phyloP scores from a whole-genome alignment of 2,888 invertebrate genomes.

The Drosophila kambysellisi region DNA sequence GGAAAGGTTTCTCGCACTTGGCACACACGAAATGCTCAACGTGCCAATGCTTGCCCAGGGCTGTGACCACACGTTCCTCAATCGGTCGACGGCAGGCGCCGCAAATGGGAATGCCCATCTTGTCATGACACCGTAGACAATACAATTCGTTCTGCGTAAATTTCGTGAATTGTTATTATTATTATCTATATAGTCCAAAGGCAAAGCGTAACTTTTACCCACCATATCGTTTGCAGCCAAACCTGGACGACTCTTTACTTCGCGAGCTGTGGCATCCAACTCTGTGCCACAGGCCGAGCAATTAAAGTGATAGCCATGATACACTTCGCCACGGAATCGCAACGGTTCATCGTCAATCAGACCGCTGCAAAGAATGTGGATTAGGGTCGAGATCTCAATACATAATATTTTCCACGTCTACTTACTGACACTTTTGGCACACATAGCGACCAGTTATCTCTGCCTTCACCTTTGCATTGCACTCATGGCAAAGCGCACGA shows the following conservation, averaged over 20 bases:
- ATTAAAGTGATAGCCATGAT: conserved; percentile 99
- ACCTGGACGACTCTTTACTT: conserved; percentile 96
- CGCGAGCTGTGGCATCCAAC: conserved; percentile 97
- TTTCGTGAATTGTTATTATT: background rate
- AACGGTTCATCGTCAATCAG: conserved; percentile 96
- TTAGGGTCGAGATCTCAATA: background rate
- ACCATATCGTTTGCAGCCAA: conserved; percentile 96
- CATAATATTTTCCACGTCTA: conserved; percentile 59
- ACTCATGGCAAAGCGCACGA: conserved; percentile 96
- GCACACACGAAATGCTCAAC: conserved; percentile 99
- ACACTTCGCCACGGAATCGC: conserved; percentile 97
- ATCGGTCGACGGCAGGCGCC: conserved; percentile 99
- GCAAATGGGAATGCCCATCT: conserved; percentile 99
- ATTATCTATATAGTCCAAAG: background rate
- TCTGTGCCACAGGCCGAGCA: conserved; percentile 97
- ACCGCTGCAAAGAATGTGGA: conserved; percentile 87
- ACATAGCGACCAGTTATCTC: conserved; percentile 97
- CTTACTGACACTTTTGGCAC: conserved; percentile 99
- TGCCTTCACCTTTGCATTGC: conserved; percentile 98
- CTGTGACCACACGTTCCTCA: conserved; percentile 99
- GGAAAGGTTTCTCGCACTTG: conserved; percentile 99
- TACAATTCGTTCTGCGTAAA: conserved; percentile 94
- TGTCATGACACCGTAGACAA: conserved; percentile 98
- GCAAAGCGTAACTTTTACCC: conserved; percentile 42
- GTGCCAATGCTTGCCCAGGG: conserved; percentile 99